Evolutionary conservation across 2,797 vertebrate genomes (phyloP).

Genomic region (Intellagama lesueurii): DNA sequence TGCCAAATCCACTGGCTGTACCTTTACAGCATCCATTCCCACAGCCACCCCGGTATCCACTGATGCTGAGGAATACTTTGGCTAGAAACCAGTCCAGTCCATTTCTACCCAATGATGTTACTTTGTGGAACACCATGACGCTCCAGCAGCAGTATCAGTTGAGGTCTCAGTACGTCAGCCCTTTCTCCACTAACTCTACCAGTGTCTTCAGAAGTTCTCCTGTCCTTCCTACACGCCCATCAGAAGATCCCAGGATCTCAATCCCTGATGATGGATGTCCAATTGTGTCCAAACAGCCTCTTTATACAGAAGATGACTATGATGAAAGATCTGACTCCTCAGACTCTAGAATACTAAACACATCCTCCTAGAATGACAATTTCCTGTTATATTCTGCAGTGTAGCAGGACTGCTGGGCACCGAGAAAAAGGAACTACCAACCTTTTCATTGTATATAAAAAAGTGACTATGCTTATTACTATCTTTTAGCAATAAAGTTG

Average conservation of each 20-base stretch:
- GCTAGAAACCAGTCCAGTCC: conserved; percentile 89
- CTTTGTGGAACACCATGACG: conserved; percentile 97
- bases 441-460: conserved; percentile 67
- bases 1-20: conserved; percentile 84
- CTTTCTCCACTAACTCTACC: conserved; percentile 84
- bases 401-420: conserved; percentile 57
- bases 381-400: conserved; percentile 26
- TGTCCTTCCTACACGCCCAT: conserved; percentile 83
- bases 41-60: conserved; percentile 91
- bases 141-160: conserved; percentile 98
- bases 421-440: conserved; percentile 44
- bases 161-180: conserved; percentile 92
- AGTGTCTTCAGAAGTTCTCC: conserved; percentile 89
- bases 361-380: conserved; percentile 82
- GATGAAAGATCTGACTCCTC: conserved; percentile 95
- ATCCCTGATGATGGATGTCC: conserved; percentile 88
- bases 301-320: conserved; percentile 95
- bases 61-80: conserved; percentile 94
- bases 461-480: conserved; percentile 74
- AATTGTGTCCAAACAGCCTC: conserved; percentile 87
- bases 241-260: conserved; percentile 89
- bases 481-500: conserved; percentile 78
- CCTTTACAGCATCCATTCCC: conserved; percentile 94
- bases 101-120: conserved; percentile 92
- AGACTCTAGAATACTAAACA: conserved; percentile 93